Percentiles rank a stretch among this genome's conserved stretches.
Conservation (phyloP, 2,797 vertebrate species). For the Peromyscus melanophrys region DNA sequence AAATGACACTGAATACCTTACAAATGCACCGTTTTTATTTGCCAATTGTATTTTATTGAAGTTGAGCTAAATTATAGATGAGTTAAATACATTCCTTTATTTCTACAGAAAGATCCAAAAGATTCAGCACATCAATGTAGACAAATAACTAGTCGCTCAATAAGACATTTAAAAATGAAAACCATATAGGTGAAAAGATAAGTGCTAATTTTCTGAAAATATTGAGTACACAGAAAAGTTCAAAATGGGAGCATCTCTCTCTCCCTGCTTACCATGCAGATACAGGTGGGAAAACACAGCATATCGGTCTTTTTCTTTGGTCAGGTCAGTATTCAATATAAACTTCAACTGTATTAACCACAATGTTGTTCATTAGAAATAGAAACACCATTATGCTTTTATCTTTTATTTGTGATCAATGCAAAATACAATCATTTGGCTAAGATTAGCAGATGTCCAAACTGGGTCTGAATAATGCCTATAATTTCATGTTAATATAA, state of each 20-base stretch:
- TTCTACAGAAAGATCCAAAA: neutral
- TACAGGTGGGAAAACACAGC: neutral
- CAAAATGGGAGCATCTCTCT: neutral
- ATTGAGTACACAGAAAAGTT: neutral
- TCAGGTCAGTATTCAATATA: slow-evolving; percentile 11
- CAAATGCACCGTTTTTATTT: neutral
- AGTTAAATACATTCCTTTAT: neutral
- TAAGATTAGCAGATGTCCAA: slow-evolving; percentile 27
- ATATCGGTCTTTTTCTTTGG: neutral
- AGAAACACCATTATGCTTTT: slow-evolving; percentile 36
- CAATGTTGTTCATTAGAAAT: slow-evolving; percentile 6
- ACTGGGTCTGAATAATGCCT: neutral
- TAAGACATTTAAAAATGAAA: neutral
- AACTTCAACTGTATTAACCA: slow-evolving; percentile 41
- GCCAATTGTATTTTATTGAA: neutral
- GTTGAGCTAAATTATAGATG: neutral
- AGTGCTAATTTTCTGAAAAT: slow-evolving; percentile 26
- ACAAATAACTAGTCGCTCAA: neutral
- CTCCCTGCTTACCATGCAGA: neutral
- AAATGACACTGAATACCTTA: neutral
- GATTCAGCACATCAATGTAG: neutral
- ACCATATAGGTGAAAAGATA: neutral
- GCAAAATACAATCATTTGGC: slow-evolving; percentile 60
- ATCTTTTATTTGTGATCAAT: slow-evolving; percentile 53
- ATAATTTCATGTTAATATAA: slow-evolving; percentile 44